Evolutionary conservation across 1,140 invertebrate genomes (phyloP).

Genomic region (Drosophila mauritiana): DNA sequence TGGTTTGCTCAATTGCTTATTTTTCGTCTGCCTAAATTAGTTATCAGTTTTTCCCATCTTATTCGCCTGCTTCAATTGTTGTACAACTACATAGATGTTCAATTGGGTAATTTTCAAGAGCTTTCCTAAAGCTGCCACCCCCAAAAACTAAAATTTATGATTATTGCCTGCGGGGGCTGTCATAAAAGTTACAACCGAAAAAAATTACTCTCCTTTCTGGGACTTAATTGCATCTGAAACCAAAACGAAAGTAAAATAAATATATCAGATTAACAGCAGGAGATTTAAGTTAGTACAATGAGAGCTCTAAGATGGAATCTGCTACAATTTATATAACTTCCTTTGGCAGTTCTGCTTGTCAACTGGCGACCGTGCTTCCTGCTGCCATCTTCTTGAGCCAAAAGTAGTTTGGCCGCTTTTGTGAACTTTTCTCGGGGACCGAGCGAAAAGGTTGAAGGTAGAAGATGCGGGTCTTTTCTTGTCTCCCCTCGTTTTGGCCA

Average conservation of each 20-base stretch:
- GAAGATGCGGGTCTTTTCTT: constrained; percentile 18
- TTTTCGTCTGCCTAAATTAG: constrained; percentile 5
- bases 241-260: constrained; percentile 46
- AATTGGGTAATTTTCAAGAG: constrained; percentile 38
- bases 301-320: constrained; percentile 25
- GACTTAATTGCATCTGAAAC: constrained; percentile 44
- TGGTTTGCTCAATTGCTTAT: constrained; percentile 13
- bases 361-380: constrained; percentile 38
- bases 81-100: constrained; percentile 14
- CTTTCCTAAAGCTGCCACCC: constrained; percentile 28
- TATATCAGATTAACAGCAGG: constrained; percentile 54
- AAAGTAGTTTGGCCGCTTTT: constrained; percentile 57
- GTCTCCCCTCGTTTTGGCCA: constrained; percentile 27
- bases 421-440: constrained; percentile 27
- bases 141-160: constrained; percentile 39
- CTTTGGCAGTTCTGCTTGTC: constrained; percentile 36
- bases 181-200: constrained; percentile 41
- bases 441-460: constrained; percentile 77
- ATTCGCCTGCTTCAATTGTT: constrained; percentile 30
- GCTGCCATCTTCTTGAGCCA: constrained; percentile 21
- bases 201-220: constrained; percentile 15
- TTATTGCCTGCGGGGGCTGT: constrained; percentile 33
- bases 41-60: constrained; percentile 29
- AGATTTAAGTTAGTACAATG: constrained; percentile 35
- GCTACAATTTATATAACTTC: constrained; percentile 29